Percentiles rank a stretch among this genome's conserved stretches.
Conservation (phyloP, 2,888 invertebrate species). For the Cataglyphis livida region DNA sequence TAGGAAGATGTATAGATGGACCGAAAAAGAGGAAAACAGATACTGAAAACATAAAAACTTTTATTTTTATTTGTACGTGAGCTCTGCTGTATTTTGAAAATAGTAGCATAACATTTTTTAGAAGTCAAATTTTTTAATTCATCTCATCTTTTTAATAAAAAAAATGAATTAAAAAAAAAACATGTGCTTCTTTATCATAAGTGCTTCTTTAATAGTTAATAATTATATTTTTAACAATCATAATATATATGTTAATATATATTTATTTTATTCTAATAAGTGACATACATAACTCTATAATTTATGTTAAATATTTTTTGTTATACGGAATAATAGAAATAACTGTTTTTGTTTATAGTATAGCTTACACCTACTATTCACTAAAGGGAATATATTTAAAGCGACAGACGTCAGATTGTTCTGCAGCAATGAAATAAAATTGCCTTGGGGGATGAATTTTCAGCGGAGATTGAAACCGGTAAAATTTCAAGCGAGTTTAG, state of each 20-base stretch:
- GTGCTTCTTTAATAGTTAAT: background rate
- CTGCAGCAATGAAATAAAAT: slow-evolving; percentile 44
- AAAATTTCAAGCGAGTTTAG: slow-evolving; percentile 33
- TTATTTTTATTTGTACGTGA: slow-evolving; percentile 1
- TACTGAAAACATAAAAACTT: background rate
- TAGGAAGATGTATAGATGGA: background rate
- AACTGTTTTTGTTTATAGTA: slow-evolving; percentile 23
- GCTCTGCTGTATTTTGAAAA: background rate
- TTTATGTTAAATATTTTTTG: slow-evolving; percentile 18
- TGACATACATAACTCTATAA: slow-evolving; percentile 15
- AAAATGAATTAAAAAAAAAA: background rate
- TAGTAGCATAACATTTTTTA: background rate
- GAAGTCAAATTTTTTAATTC: background rate
- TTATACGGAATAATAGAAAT: background rate
- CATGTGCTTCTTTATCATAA: background rate
- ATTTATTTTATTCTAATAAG: slow-evolving; percentile 1
- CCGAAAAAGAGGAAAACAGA: background rate
- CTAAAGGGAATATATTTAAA: slow-evolving; percentile 17
- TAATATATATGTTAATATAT: background rate
- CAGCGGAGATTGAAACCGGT: slow-evolving; percentile 27
- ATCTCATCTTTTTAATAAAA: background rate
- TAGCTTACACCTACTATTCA: slow-evolving; percentile 8
- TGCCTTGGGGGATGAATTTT: slow-evolving; percentile 39
- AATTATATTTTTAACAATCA: background rate
- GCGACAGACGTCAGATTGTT: slow-evolving; percentile 28